These are phyloP conservation scores for Allolobophora icterica DNA, from an alignment of 2,888 invertebrate species.

Conservation along the genomic window DNA sequence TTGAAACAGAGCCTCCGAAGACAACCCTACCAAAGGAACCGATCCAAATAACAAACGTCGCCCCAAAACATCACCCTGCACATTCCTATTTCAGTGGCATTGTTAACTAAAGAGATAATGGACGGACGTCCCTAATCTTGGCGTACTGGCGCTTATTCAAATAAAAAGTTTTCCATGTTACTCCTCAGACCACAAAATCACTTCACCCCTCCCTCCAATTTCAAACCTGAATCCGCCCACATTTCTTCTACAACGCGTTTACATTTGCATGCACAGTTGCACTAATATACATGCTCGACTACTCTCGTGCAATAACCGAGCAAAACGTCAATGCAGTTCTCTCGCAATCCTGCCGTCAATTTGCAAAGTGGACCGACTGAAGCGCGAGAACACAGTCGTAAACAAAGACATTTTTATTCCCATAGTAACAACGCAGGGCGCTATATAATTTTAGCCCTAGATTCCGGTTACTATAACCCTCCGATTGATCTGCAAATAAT, in stretches of 20 bases:
- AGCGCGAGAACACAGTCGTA: not conserved
- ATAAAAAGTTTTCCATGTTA: not conserved
- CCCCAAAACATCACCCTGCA: no score
- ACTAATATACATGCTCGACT: not conserved
- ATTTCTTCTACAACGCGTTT: not conserved
- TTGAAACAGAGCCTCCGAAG: no score
- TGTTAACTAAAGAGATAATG: no score
- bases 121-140: no score
- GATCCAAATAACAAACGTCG: no score
- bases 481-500: no score
- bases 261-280: not conserved
- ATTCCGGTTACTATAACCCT: not conserved
- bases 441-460: not conserved
- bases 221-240: not conserved
- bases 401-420: not conserved
- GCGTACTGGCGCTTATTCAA: not conserved
- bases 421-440: not conserved
- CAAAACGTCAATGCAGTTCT: no score
- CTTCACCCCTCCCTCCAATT: not conserved
- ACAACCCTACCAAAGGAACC: no score
- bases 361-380: constrained; percentile 1
- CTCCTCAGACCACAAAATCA: not conserved
- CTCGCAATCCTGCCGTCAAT: not conserved
- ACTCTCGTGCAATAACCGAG: no score
- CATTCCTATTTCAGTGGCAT: no score